Percentiles rank a stretch among this genome's conserved stretches.
Evolutionary conservation across 92 coral and sea anemone species (phyloP).

Genomic region (Anthopleura xanthogrammica): DNA sequence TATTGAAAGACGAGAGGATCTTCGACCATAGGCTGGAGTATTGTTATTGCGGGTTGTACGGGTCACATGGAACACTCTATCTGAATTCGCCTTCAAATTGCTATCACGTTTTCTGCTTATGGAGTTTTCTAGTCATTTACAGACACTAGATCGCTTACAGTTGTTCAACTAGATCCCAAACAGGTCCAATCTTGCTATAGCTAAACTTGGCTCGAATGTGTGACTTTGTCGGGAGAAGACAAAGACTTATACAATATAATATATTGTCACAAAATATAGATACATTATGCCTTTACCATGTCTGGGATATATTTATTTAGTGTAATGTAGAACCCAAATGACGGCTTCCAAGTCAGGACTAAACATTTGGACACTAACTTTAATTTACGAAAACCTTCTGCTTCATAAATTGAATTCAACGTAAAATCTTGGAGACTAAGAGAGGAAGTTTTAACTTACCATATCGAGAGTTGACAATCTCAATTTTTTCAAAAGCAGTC

Average conservation of each 20-base stretch:
- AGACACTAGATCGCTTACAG: neutral
- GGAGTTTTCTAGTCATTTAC: neutral
- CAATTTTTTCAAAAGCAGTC: slow-evolving; percentile 27
- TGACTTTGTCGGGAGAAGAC: neutral
- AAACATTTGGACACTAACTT: neutral
- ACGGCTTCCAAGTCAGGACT: no score
- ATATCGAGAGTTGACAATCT: slow-evolving; percentile 5
- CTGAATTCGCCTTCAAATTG: neutral
- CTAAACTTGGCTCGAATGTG: neutral
- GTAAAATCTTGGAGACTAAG: neutral
- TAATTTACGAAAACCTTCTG: no score
- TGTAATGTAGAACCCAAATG: neutral
- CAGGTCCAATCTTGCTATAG: neutral
- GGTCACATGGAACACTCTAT: slow-evolving; percentile 2
- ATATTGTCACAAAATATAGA: no score
- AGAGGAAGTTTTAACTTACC: neutral
- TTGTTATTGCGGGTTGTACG: neutral
- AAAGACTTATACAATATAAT: neutral
- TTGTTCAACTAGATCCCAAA: neutral
- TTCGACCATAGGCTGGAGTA: neutral
- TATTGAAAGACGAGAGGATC: slow-evolving; percentile 9
- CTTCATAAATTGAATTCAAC: neutral
- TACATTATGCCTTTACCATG: neutral
- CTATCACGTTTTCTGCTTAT: slow-evolving; percentile 1
- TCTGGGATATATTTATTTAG: neutral